These are phyloP conservation scores for Psittacula derbiana DNA, from an alignment of 2,797 vertebrate species.

Conservation along the genomic window DNA sequence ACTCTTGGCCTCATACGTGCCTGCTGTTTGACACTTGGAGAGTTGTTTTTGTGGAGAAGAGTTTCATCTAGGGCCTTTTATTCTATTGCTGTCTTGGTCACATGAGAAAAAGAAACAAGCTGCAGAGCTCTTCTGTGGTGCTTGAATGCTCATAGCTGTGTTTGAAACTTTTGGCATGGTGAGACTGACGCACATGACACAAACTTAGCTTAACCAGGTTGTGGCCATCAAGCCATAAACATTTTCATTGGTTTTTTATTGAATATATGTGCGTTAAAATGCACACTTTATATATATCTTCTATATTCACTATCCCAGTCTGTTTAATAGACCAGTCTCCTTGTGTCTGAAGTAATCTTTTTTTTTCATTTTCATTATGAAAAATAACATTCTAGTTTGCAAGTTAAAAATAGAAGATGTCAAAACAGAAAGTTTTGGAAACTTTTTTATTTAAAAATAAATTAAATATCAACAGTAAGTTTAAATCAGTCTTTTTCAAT, in stretches of 20 bases:
- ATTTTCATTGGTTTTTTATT: neutral
- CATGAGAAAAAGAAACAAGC: neutral
- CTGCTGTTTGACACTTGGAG: neutral
- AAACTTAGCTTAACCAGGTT: neutral
- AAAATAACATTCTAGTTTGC: neutral
- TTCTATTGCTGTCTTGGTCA: neutral
- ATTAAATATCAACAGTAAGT: neutral
- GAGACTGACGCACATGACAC: neutral
- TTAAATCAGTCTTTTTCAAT: neutral
- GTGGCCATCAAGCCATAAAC: neutral
- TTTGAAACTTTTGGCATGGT: neutral
- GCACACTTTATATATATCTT: neutral
- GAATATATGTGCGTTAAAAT: neutral
- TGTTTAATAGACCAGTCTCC: neutral
- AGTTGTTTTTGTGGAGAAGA: neutral
- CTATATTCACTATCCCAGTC: neutral
- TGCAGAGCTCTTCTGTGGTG: accelerated
- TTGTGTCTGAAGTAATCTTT: neutral
- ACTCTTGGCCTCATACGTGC: accelerated
- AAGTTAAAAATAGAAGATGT: neutral
- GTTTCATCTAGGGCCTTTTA: neutral
- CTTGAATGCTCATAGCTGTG: neutral
- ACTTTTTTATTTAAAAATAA: neutral
- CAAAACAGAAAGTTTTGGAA: neutral
- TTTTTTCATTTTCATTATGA: neutral